Base-by-base conservation (phyloP, 2,113 vertebrate genomes). In the Dipodomys spectabilis region DNA sequence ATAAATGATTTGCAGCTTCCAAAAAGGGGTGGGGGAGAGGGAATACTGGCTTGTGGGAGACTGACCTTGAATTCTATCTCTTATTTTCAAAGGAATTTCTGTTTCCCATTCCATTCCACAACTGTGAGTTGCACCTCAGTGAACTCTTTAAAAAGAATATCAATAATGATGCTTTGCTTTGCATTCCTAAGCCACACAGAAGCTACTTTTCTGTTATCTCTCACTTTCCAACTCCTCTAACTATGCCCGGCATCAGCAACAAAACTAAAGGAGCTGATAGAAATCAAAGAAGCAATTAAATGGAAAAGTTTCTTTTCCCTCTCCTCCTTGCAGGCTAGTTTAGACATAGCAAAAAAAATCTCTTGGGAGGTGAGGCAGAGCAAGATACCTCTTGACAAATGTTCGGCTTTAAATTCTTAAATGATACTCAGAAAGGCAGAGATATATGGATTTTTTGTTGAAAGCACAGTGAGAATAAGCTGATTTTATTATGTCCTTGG, bases 61-160 rank as follows among this genome's bases (percentile, higher is more conserved):
- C 96, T 98, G 98, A 98, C 98, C 98, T 98, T 98, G 98, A 97
- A 97, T 98, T 97, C 97, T 98, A 96, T 97, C 98, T 98, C 98
- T 97, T 97, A 95, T 98, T 98, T 97, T 98, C 97, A 95, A 97
- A 96, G 94, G 95, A 93, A 96, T 97, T 96, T 95, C 97, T 98
- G 95, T 94, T 98, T 97, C 98, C 97, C 97, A 98, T 98, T 98
- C 96, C 94, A 88, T 96, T 95, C 45, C 39, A 97, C 94, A 97
- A 97, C 94, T 96, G 92, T 93, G 93, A 95, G 96, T 96, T 97
- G 97, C 91, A 96, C 94, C 97, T 97, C 81, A 91, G 95, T 97
- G 96, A 98, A 96, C 93, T 96, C 97, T 98, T 97, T 97, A 96
- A 97, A 98, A 95, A 97, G 97, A 96, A 95, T 98, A 98, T 97